These are phyloP conservation scores for Manacus vitellinus DNA, from an alignment of 2,113 vertebrate genomes.

Conservation along the genomic window DNA sequence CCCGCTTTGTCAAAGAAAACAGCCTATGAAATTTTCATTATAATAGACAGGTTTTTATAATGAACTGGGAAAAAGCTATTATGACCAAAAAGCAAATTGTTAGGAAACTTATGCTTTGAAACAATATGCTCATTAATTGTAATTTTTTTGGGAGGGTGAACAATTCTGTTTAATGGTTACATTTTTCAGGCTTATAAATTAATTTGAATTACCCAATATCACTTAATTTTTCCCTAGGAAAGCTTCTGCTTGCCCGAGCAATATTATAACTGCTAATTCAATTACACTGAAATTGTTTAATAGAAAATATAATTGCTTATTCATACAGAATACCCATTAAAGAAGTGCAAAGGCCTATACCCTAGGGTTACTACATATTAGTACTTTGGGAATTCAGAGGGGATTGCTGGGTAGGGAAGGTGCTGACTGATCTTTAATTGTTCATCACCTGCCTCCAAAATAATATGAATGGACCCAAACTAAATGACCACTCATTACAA, in stretches of 20 bases:
- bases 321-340: constrained; percentile 85
- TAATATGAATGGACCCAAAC: constrained; percentile 83
- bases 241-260: constrained; percentile 83
- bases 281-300: constrained; percentile 86
- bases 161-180: constrained; percentile 78
- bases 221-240: constrained; percentile 83
- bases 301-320: constrained; percentile 89
- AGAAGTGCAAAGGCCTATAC: constrained; percentile 77
- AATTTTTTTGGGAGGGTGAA: constrained; percentile 70
- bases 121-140: constrained; percentile 81
- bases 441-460: constrained; percentile 82
- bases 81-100: constrained; percentile 79
- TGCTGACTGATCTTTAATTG: constrained; percentile 79
- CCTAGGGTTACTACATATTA: constrained; percentile 75
- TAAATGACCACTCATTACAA: constrained; percentile 84
- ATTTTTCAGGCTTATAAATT: constrained; percentile 81
- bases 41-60: constrained; percentile 79
- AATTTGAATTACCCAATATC: constrained; percentile 82
- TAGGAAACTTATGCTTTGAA: constrained; percentile 75
- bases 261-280: constrained; percentile 86
- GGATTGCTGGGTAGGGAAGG: constrained; percentile 72
- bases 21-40: constrained; percentile 82
- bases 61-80: constrained; percentile 78
- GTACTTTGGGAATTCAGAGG: constrained; percentile 77
- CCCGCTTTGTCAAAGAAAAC: constrained; percentile 80